A percentile compares a stretch with the other conserved stretches of the same genome.
phyloP scores from a whole-genome alignment of 1,140 invertebrate genomes.

The Globodera ellingtonae region DNA sequence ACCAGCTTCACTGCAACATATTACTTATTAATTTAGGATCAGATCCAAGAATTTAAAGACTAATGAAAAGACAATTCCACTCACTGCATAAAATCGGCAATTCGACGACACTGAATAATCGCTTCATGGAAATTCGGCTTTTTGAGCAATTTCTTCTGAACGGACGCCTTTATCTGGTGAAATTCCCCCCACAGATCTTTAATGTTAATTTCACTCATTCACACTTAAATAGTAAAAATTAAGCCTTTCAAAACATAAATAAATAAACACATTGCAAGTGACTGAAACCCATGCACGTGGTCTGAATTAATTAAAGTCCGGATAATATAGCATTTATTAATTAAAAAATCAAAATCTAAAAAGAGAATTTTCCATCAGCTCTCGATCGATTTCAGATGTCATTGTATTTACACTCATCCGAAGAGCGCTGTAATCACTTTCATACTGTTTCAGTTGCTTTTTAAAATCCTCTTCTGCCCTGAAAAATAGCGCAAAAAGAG shows the following conservation, averaged over 20 bases:
- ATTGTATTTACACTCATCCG: slow-evolving; percentile 30
- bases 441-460: slow-evolving; percentile 32
- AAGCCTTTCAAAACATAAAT: slow-evolving; percentile 20
- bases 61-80: slow-evolving; percentile 11
- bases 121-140: slow-evolving; percentile 50
- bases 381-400: slow-evolving; percentile 37
- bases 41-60: background rate
- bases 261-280: background rate
- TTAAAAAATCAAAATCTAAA: slow-evolving; percentile 43
- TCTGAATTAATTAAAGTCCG: slow-evolving; percentile 22
- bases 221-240: background rate
- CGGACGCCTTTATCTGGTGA: slow-evolving; percentile 19
- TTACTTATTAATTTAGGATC: too few relatives aligned
- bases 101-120: slow-evolving; percentile 20
- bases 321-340: background rate
- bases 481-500: slow-evolving; percentile 11
- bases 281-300: background rate
- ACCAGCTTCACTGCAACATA: too few relatives aligned
- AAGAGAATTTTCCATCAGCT: slow-evolving; percentile 41
- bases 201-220: slow-evolving; percentile 34
- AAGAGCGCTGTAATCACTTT: slow-evolving; percentile 31
- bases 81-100: slow-evolving; percentile 38
- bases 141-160: slow-evolving; percentile 48
- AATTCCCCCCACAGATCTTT: slow-evolving; percentile 48
- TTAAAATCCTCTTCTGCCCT: slow-evolving; percentile 43